Evolutionary conservation across 2,888 invertebrate genomes (phyloP), one percentile per base, ranked within the genome.

Genomic region (Mesochorus sp.): DNA sequence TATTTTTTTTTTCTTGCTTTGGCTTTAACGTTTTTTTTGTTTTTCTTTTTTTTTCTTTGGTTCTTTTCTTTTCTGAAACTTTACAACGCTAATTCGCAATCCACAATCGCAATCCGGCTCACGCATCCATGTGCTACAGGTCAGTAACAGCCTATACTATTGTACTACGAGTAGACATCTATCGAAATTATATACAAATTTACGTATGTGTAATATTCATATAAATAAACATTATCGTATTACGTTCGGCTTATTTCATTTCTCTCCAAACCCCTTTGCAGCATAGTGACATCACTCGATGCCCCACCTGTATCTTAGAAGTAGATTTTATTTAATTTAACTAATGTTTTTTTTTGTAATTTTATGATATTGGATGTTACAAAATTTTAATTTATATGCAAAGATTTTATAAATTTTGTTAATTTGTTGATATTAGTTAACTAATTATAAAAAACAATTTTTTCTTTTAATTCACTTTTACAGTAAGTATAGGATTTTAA

Each of bases 51-150:
- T 77, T 68, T 67, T 31, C 24, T 28, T 72, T n/a, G n/a, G n/a
- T n/a, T n/a, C n/a, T 72, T 83, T 80, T 84, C 71, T 17, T 62
- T 53, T 77, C 71, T 74, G 62, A 84, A 82, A 79, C 77, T 83
- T 83, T 83, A 66, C 64, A 79, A 76, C 77, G 76, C 74, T 79
- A 83, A 82, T 86, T 87, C 88, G 86, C 88, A 89, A 88, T 90
- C 88, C 90, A 88, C 88, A 89, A 89, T 86, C 87, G 85, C 86
- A 83, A 81, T 82, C 81, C 85, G 85, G 86, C 88, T 89, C 87
- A 88, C 88, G 90, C 89, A 91, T 91, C 91, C 91, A 91, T 91
- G 91, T 91, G 91, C 91, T 91, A 91, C 89, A 91, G 91, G 91
- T 91, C 91, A 91, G 91, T 91, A 91, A 71, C 91, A 89, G 90